Base-by-base conservation (phyloP, 2,113 vertebrate species). In the Leiothrix lutea region DNA sequence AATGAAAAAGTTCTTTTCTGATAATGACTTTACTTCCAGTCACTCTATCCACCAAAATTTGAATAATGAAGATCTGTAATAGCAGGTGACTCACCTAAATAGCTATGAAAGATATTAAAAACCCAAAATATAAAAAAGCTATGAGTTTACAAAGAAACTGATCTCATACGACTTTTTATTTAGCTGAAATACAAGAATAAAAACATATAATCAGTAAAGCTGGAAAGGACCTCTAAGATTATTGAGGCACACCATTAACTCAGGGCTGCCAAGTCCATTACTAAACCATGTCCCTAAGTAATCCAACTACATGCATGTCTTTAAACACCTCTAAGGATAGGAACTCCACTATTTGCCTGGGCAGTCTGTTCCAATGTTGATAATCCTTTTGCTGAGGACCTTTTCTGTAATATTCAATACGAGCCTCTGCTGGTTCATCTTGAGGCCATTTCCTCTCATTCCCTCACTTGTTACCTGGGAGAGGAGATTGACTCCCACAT, bases 71-170 rank as follows among this genome's bases (percentile, higher is more conserved):
- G 36, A 78, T 65, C 13, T 73, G 14, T 83, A 88, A 45, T 35
- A 88, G 38, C 16, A 62, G 16, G 19, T 61, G 45, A 79, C 29
- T 62, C 44, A 88, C 12, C 13, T 81, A 88, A 91, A 88, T 16
- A 10, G 5, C 33, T 80, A 45, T 33, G 9, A 86, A 65, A 86
- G 7, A 22, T 44, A 73, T 9, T 35, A 50, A 47, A 58, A 25
- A 15, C 1, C 5, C 2, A 35, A 51, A 70, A 0, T 8, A 53
- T 2, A 47, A 47, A 3, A 29, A 72, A 40, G 3, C 4, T 16
- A 7, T 45, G 12, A 75, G 12, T 60, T 80, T 69, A 36, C 33
- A 19, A 73, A 23, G 29, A 56, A 88, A 73, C 3, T 18, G 38
- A 88, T 48, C 17, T 11, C 9, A 16, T 19, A 50, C 14, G 24